These are phyloP conservation scores for Periparus ater DNA, from an alignment of 2,797 vertebrate species.

Conservation along the genomic window DNA sequence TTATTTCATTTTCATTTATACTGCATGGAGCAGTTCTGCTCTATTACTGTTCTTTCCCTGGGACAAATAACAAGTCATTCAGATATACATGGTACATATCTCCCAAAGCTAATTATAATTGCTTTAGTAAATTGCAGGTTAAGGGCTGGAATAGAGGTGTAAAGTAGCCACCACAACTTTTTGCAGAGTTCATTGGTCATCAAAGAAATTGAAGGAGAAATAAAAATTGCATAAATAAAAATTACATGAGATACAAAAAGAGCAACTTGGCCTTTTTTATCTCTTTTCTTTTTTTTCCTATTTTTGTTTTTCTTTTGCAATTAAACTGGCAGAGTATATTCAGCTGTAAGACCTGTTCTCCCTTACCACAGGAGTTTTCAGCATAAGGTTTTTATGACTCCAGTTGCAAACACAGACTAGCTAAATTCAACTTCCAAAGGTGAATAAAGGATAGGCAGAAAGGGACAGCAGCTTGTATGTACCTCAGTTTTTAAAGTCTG, in stretches of 20 bases:
- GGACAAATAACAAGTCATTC: background rate
- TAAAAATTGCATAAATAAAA: background rate
- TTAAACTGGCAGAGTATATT: background rate
- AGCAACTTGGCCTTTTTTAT: background rate
- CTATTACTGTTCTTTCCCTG: background rate
- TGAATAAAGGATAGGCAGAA: background rate
- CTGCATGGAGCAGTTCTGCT: background rate
- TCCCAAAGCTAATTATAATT: background rate
- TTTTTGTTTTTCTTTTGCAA: background rate
- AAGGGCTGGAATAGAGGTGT: background rate
- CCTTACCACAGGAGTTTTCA: background rate
- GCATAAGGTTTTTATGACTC: background rate
- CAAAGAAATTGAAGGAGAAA: background rate
- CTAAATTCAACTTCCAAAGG: background rate
- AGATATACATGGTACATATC: background rate
- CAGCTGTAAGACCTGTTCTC: background rate
- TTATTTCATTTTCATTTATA: background rate
- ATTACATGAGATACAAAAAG: background rate
- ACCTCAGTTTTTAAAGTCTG: background rate
- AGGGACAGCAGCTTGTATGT: background rate
- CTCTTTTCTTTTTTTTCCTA: too few species aligned
- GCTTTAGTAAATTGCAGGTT: background rate
- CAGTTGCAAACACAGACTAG: background rate
- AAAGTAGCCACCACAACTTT: background rate
- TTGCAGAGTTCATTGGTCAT: background rate